Percentiles rank a stretch among this genome's conserved stretches.
Evolutionary conservation across 2,888 invertebrate species (phyloP).

Genomic region (Steinernema hermaphroditum): DNA sequence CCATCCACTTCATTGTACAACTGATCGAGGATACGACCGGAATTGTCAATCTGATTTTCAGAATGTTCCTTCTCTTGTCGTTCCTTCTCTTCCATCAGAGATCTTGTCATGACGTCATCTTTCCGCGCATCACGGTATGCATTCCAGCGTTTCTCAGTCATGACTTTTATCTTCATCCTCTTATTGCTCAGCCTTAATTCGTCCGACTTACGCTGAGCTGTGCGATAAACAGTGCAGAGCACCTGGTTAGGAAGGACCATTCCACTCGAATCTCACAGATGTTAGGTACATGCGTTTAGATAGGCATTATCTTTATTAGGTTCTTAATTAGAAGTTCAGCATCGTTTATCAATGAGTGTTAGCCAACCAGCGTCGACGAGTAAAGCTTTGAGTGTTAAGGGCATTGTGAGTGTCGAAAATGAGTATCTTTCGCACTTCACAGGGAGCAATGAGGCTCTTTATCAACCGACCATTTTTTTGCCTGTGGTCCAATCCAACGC

Average conservation of each 20-base stretch:
- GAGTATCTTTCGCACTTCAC: neutral
- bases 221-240: no score
- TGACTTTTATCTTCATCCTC: conserved; percentile 26
- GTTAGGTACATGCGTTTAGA: no score
- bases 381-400: no score
- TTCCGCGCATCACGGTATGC: conserved; percentile 19
- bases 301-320: no score
- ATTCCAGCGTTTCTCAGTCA: conserved; percentile 27
- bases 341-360: no score
- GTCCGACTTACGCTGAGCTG: no score
- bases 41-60: neutral
- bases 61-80: neutral
- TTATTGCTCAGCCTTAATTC: conserved; percentile 19
- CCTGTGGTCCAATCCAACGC: conserved; percentile 12
- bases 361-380: no score
- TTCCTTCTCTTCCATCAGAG: conserved; percentile 20
- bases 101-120: conserved; percentile 9
- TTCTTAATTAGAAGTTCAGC: no score
- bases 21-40: neutral
- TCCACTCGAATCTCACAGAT: no score
- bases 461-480: conserved; percentile 15
- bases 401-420: no score
- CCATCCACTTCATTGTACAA: conserved; percentile 16
- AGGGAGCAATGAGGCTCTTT: neutral
- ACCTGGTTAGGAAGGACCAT: no score